Evolutionary conservation across 2,888 invertebrate species (phyloP), one percentile per base, ranked within the genome.

Genomic region (Hipparchia sbordonii): DNA sequence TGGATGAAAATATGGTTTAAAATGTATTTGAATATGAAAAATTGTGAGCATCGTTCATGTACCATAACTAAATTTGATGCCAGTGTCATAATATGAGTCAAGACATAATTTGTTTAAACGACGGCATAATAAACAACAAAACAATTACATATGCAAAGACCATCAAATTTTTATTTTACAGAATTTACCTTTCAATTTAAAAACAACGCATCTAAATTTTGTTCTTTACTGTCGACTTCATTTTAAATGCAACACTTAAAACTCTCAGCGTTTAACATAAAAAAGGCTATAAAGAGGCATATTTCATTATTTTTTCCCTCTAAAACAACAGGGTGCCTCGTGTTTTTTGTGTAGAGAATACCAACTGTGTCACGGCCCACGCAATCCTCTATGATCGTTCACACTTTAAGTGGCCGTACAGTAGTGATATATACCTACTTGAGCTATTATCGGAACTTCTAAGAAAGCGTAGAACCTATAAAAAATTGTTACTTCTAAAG

Each of bases 311-410:
- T 88, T 91, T 90, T 90, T 89, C 85, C 86, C 86, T 85, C 84
- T 90, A 87, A 91, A 92, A 93, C 93, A 92, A 92, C 93, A 87
- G 93, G 93, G 93, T 85, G 91, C 85, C 90, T 84, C 84, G 82
- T 85, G 88, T 62, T 75, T 91, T 91, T 92, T 91, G 88, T 89
- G 79, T 82, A 82, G 81, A 83, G 87, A 86, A 89, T 88, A 85
- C 87, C 87, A 88, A 89, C 83, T 84, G 87, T 81, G 86, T 80
- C 80, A 85, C 87, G 79, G 79, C 92, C 91, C 90, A 92, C 92
- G 91, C 90, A 78, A 80, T 81, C 79, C 79, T 81, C 86, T 83
- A 84, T 87, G 86, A 92, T 90, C 87, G 83, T 93, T 93, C 92
- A 93, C 93, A 92, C 93, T 92, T 86, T 86, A 89, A 91, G 89